Evolutionary conservation across 2,113 vertebrate genomes (phyloP), one percentile per base, ranked within the genome.

Genomic region (Corapipo altera): DNA sequence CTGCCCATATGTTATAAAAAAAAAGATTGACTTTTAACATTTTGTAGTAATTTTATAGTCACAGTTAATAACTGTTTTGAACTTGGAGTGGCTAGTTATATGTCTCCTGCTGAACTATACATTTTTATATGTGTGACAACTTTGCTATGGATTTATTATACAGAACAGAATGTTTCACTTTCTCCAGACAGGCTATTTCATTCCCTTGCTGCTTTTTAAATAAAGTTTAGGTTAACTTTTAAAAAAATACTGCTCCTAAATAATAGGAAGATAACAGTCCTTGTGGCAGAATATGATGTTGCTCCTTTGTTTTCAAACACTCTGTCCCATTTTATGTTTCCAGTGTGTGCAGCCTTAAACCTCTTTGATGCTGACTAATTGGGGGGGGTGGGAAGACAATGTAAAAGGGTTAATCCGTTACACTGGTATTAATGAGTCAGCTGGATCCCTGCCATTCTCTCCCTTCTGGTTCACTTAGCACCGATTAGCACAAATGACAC

Each of bases 351-450:
- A 88, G 81, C 76, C 94, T 92, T 66, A 92, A 79, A 46, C 74
- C 35, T 91, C 93, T 96, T 95, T 96, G 95, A 95, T 95, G 94
- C 94, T 95, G 89, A 95, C 94, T 95, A 97, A 97, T 95, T 96
- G 87, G n/a, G 89, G 78, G 65, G 84, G 66, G 37, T 8, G 51
- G 46, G 46, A 46, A 89, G 87, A 93, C 94, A 96, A 94, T 95
- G 88, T 77, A 84, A 85, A 94, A 95, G 81, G 95, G 93, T 94
- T 96, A 97, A 96, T 96, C 91, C 19, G 46, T 91, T 96, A 93
- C 94, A 82, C 91, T 96, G 85, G 66, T 89, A 96, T 96, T 96
- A 96, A 92, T 94, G 93, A 95, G 89, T 96, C 91, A 94, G 87
- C 90, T 96, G 93, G 94, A 97, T 96, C 94, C 85, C 88, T 88